Evolutionary conservation across 2,113 vertebrate genomes (phyloP).

Genomic region (Tenebrosternarchus preto): DNA sequence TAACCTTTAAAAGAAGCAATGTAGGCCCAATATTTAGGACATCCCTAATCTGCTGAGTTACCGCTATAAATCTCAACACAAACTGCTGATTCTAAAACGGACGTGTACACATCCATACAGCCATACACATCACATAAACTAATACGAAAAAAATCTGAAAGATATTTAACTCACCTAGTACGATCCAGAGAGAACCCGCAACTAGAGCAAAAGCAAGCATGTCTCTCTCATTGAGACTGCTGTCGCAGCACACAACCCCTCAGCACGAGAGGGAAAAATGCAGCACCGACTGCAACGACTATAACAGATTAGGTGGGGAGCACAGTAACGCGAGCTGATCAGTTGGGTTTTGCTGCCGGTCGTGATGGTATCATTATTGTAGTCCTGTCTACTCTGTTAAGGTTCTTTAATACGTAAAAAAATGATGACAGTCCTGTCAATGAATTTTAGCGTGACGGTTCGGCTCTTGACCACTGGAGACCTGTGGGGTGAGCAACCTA

Average conservation of each 20-base stretch:
- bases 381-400: neutral
- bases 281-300: conserved; percentile 72
- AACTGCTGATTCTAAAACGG: too few relatives aligned
- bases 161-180: conserved; percentile 71
- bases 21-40: too few relatives aligned
- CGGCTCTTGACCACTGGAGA: neutral
- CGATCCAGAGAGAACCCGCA: conserved; percentile 78
- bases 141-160: neutral
- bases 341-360: conserved; percentile 27
- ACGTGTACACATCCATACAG: neutral
- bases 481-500: too few relatives aligned
- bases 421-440: neutral
- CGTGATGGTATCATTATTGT: conserved; percentile 22
- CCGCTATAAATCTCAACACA: too few relatives aligned
- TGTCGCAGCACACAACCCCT: conserved; percentile 59
- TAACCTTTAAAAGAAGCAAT: too few relatives aligned
- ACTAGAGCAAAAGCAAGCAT: conserved; percentile 80
- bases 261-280: conserved; percentile 49
- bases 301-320: conserved; percentile 59
- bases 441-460: neutral
- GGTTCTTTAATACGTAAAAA: neutral
- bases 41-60: too few relatives aligned
- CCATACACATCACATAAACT: neutral
- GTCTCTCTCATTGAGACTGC: conserved; percentile 74
- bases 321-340: conserved; percentile 54